Evolutionary conservation across 2,888 invertebrate genomes (phyloP), one percentile per base, ranked within the genome.

Genomic region (Altica lythri): DNA sequence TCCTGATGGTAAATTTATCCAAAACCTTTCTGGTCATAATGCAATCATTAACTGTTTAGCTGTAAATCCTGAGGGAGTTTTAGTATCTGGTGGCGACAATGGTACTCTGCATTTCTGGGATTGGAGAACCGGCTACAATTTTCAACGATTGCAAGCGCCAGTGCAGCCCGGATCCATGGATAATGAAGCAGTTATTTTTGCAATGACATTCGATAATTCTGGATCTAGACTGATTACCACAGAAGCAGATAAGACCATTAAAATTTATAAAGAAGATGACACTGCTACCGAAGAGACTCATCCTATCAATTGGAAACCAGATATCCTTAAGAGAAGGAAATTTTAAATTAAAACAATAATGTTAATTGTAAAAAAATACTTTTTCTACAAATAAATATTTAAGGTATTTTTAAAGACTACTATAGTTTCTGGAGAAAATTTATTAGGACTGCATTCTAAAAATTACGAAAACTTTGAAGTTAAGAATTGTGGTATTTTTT

Each of bases 151-250:
- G 2, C 82, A 90, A 84, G 88, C 96, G 2, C 91, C 93, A 1
- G 95, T 95, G 0, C 99, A 99, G 74, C 97, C 98, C 0, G 99
- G 99, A 9, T 98, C 98, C 0, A 98, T 99, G 88, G 99, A 99
- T 77, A 96, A 95, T 10, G 99, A 99, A 77, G 93, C 96, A 12
- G 99, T 99, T 32, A 90, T 99, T 60, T 99, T 96, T 79, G 88
- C 97, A 46, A 89, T 96, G 84, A 88, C 86, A 0, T 99, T 92
- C 76, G 99, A 99, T 77, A 87, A 90, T 62, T 94, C 95, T n/a
- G 53, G 53, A 16, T 88, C 91, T 0, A 84, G 98, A 13, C 84
- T 99, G 58, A 91, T 99, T 64, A 96, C 98, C 0, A 92, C 94
- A 0, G 99, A 99, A 76, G 97, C 98, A 0, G 99, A 99, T 77